Evolutionary conservation across 2,113 vertebrate species (phyloP), one percentile per base, ranked within the genome.

Genomic region (Anguilla japonica): DNA sequence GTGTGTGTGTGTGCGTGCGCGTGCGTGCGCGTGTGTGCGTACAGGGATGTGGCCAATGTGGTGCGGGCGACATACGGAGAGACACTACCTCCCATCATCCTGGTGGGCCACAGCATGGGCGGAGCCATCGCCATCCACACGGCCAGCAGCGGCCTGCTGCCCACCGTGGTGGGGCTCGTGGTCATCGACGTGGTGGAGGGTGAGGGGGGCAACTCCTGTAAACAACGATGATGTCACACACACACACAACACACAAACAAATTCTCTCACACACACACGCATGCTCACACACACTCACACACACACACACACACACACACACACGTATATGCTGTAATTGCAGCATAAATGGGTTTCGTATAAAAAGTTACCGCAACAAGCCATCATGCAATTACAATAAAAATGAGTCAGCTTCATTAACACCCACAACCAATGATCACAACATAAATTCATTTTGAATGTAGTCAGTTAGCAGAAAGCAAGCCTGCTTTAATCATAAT

Each of bases 111-210:
- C 13, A 93, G 92, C 0, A 92, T 94, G 46, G 93, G 94, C 0
- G 93, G 94, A 60, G 94, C 94, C 1, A 94, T 95, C 0, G 93
- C 93, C 0, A 93, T 95, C 67, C 91, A 95, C 13, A 89, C 89
- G 0, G 89, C 91, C 79, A 87, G 89, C 80, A 92, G 90, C 85
- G 87, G 56, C 56, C 88, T 94, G 60, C 43, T 94, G 13, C 91
- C 92, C 0, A 89, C 89, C 56, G 92, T 89, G 3, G 91, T 94
- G 50, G 93, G 93, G 9, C 90, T 95, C 85, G 93, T 94, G 43
- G 90, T 91, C 3, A 94, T 95, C 7, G 93, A 95, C 1, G 93
- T 95, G 0, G 93, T 95, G 26, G 94, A 94, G 85, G 93, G 94
- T 94, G 43, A 89, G 56, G 2, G 5, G 1, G 2, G 20, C 6